These are phyloP conservation scores for Cataglyphis hispanica DNA, from an alignment of 1,140 invertebrate species.

Conservation along the genomic window DNA sequence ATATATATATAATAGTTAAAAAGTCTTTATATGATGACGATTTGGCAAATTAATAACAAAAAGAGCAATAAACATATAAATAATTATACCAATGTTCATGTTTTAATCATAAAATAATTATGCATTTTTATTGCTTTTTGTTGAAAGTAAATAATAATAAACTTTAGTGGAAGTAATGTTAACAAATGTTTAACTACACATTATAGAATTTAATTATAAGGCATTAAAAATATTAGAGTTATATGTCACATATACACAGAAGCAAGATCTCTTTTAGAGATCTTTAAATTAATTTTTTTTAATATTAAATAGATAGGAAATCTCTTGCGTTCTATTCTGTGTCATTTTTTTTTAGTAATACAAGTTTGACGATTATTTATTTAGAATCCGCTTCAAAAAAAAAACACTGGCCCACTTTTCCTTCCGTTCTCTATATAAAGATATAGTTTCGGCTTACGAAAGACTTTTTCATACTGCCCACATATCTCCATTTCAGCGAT, in stretches of 20 bases:
- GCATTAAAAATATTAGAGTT: neutral
- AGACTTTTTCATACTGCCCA: slow-evolving; percentile 29
- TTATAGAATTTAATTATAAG: neutral
- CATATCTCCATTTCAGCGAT: slow-evolving; percentile 50
- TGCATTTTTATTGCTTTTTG: neutral
- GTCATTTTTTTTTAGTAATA: neutral
- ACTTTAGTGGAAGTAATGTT: neutral
- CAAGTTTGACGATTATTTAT: neutral
- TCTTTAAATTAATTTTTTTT: neutral
- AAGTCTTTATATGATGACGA: neutral
- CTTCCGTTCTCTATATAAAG: neutral
- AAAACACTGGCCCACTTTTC: slow-evolving; percentile 25
- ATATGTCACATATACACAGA: neutral
- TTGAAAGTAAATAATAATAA: neutral
- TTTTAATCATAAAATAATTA: neutral
- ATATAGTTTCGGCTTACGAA: slow-evolving; percentile 20
- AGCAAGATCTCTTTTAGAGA: neutral
- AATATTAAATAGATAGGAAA: slow-evolving; percentile 1
- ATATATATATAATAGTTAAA: neutral
- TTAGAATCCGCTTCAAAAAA: neutral
- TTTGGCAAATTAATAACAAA: neutral
- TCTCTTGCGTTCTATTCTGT: neutral
- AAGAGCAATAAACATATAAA: neutral
- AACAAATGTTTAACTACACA: neutral
- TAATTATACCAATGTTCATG: neutral